Base-by-base conservation (phyloP, 92 coral and sea anemone genomes). In the Epizoanthus fatuus region DNA sequence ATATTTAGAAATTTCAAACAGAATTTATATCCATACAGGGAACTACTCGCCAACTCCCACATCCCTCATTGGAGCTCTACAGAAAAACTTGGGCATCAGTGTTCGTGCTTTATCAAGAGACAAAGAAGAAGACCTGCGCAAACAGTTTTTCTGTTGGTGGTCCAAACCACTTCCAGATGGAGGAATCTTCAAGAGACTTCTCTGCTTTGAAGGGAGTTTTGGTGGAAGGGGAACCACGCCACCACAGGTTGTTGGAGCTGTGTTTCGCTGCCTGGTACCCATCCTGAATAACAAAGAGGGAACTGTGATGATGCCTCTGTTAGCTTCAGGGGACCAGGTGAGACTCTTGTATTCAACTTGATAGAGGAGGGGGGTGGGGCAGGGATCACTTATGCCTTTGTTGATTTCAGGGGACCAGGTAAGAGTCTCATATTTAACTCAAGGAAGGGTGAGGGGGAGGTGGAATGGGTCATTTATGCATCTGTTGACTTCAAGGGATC, bases 161-260 rank as follows among this genome's bases (percentile, higher is more conserved):
- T 96, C 99, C 7, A 96, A 89, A 77, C 96, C 96, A 9, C 90
- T 96, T 35, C 93, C 95, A 35, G 95, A 92, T 7, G 87, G 83
- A 56, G 69, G 86, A 32, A 96, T 98, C 82, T 96, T 90, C 60
- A 83, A 87, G 69, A 88, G 96, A 63, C 54, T 96, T 51, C 92
- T 96, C 14, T 96, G 99, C 78, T 96, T 96, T 96, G 99, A 96
- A 80, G 99, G 98, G 17, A 93, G 98, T 29, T 95, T 95, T 92
- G 98, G 95, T 2, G 75, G 70, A 19, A 66, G 65, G 5, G 90
- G 95, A 15, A 86, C 75, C 60, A 84, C 40, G 44, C 97, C 95
- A 2, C 99, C 99, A 6, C 88, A 94, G 66, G 94, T 94, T 69
- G 91, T 95, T 84, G 99, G 99, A 22, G 98, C 96, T 49, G 95